Evolutionary conservation across 2,888 invertebrate species (phyloP), one percentile per base, ranked within the genome.

Genomic region (Pemphredon lugubris): DNA sequence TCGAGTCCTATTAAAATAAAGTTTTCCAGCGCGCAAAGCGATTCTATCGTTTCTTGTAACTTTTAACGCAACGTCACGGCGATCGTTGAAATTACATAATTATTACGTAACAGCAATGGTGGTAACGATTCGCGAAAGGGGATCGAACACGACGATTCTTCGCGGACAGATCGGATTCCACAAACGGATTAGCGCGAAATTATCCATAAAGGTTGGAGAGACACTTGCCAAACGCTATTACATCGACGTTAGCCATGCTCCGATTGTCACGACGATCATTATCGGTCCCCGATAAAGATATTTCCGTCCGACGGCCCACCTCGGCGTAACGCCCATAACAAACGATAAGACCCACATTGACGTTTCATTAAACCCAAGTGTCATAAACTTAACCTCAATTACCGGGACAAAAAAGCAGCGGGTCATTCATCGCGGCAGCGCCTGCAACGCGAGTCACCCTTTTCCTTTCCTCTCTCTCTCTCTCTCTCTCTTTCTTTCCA

Each of bases 231-330:
- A 47, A 30, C 69, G 53, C 69, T 40, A 69, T 69, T 68, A 54
- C 44, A 32, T 40, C 42, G 18, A 53, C 47, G 47, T 59, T 68
- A 69, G 59, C 26, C 7, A 53, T 53, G 59, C 53, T 16, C 42
- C 69, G 42, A 42, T n/a, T n/a, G n/a, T 69, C 59, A 20, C 16
- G 26, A 50, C 44, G 55, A 69, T 70, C 70, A 60, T 44, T 70
- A 45, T 48, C 55, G 18, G 42, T 16, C 50, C 51, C 70, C 50
- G 69, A 69, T 69, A 69, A 68, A 51, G 53, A 42, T 26, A 30
- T 42, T 34, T 42, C 53, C 6, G 4, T 14, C n/a, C 14, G 16
- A 5, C 39, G 50, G 51, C 51, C 39, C 23, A 30, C 14, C 45
- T 23, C 21, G 51, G 51, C 39, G 32, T 44, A 40, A 50, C 39